Percentiles rank a stretch among this genome's conserved stretches.
Conservation (phyloP, 2,888 invertebrate species). For the Caenorhabditis macrosperma region DNA sequence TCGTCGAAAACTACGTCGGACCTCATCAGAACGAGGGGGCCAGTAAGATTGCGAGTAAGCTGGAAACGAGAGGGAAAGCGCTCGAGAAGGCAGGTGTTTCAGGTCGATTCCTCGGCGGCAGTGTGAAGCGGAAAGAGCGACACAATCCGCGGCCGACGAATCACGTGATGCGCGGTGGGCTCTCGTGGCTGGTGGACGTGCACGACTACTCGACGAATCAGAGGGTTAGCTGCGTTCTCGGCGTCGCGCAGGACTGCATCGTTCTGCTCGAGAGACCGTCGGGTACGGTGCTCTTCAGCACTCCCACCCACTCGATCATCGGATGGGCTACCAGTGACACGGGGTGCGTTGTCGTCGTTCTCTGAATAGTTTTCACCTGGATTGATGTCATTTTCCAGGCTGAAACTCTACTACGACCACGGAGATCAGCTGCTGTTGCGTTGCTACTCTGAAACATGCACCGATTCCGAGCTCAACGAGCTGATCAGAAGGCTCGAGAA, state of each 20-base stretch:
- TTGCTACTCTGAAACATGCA: constrained; percentile 84
- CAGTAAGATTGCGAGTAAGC: constrained; percentile 76
- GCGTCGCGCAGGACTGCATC: constrained; percentile 89
- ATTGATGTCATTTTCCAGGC: constrained; percentile 50
- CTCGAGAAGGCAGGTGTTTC: neutral
- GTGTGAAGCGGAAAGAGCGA: constrained; percentile 85
- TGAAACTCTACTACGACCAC: constrained; percentile 88
- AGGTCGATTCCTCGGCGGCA: constrained; percentile 78
- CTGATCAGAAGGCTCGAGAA: constrained; percentile 88
- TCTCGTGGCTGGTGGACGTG: constrained; percentile 82
- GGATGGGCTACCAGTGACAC: constrained; percentile 83
- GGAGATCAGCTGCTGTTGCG: constrained; percentile 90
- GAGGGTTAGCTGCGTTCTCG: constrained; percentile 63
- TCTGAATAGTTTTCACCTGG: neutral
- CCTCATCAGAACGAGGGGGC: constrained; percentile 79
- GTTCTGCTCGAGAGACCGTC: constrained; percentile 90
- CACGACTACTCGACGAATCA: constrained; percentile 79
- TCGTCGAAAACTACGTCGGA: constrained; percentile 77
- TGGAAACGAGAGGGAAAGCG: neutral
- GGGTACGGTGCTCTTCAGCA: constrained; percentile 89
- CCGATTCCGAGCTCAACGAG: constrained; percentile 85
- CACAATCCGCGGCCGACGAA: constrained; percentile 86
- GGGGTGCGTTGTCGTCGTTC: constrained; percentile 63
- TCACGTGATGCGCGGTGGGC: constrained; percentile 79
- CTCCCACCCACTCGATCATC: constrained; percentile 89